A percentile compares a stretch with the other conserved stretches of the same genome.
phyloP scores from a whole-genome alignment of 2,797 vertebrate genomes.

The Eulemur coronatus region DNA sequence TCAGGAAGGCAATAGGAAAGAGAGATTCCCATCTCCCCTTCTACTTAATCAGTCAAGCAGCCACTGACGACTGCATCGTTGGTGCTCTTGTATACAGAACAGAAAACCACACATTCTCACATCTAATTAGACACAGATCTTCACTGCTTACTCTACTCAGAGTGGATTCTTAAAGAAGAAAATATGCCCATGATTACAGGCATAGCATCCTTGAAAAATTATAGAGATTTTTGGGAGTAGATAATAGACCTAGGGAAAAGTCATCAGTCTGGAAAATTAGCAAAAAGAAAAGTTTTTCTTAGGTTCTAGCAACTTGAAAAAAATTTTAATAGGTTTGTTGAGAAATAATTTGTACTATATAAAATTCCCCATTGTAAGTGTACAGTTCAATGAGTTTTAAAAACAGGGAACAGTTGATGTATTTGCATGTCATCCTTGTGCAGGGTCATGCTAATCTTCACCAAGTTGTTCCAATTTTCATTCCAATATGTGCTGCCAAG shows the following conservation, averaged over 20 bases:
- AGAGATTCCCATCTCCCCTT: not conserved
- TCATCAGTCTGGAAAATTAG: not conserved
- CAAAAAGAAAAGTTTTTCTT: not conserved
- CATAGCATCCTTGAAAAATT: not conserved
- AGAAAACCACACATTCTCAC: not conserved
- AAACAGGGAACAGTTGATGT: not conserved
- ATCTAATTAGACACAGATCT: not conserved
- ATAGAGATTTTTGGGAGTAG: not conserved
- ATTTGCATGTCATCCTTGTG: not conserved
- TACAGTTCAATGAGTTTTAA: constrained; percentile 34
- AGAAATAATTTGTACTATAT: not conserved
- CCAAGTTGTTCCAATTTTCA: not conserved
- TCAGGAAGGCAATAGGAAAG: not conserved
- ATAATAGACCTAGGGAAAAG: not conserved
- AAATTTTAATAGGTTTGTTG: not conserved
- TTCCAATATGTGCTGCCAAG: not conserved
- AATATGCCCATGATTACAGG: not conserved
- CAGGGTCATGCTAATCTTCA: not conserved
- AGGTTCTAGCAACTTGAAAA: not conserved
- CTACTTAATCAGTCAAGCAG: not conserved
- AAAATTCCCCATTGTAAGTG: not conserved
- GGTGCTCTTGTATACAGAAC: not conserved
- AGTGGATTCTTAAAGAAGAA: not conserved
- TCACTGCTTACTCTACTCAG: not conserved
- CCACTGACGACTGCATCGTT: not conserved